Base-by-base conservation (phyloP, 1,140 invertebrate species). In the Cephus cinctus region DNA sequence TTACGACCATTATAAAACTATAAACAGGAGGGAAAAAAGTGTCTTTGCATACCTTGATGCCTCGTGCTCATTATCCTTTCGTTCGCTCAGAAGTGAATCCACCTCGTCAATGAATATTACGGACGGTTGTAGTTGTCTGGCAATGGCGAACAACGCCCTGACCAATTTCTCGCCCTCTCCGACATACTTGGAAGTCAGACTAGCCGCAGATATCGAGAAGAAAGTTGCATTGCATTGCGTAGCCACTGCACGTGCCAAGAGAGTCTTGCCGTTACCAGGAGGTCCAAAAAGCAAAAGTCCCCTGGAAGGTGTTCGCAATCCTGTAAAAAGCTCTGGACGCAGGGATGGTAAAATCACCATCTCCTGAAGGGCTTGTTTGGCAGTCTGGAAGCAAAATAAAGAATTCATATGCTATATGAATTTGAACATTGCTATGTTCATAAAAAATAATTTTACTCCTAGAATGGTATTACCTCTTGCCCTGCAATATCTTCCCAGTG, bases 121-220 rank as follows among this genome's bases (percentile, higher is more conserved):
- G 11, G 91, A 89, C n/a, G 92, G 92, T 76, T 94, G 93, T 31
- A 96, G 75, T 71, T 95, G 90, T 34, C 94, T 80, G 0, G 96
- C 96, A 25, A 98, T 92, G 27, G 90, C 87, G 78, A 99, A 99
- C 12, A 99, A 76, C 0, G 95, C 94, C 51, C 94, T 78, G 11
- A 99, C 96, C 73, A 98, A 84, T 78, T 98, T 98, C 74, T 99
- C 96, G 2, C 96, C 94, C 71, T 99, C 96, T 5, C 96, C 96
- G 2, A 98, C 93, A 77, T 94, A 92, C 60, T 98, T 99, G 40
- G 94, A 98, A n/a, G 94, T 98, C n/a, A 98, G 76, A 47, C 92
- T 94, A 6, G 95, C 96, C 8, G 96, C 95, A 55, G 92, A 96
- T 64, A 98, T 98, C 36, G 92, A 94, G 71, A 98, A 98, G 76